A percentile compares a stretch with the other conserved stretches of the same genome.
Conservation (phyloP, 2,797 vertebrate species). For the Darevskia mixta region DNA sequence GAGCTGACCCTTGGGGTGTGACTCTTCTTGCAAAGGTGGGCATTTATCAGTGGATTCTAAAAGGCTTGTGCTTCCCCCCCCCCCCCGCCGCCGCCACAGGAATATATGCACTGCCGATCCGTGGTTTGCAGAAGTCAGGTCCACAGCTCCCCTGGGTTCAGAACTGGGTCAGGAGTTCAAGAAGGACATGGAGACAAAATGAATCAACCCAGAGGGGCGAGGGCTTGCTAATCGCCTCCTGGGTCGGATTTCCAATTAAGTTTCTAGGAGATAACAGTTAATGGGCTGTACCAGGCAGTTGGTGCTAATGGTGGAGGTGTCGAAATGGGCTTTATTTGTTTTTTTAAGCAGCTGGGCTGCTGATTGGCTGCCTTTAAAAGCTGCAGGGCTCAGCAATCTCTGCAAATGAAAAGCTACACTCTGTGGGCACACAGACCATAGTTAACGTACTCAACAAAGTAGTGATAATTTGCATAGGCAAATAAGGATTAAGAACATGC, state of each 20-base stretch:
- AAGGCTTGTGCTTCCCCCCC: too few relatives aligned
- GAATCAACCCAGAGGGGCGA: neutral
- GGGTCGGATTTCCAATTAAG: conserved; percentile 16
- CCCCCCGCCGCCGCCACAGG: neutral
- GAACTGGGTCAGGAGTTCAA: neutral
- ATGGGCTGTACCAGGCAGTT: neutral
- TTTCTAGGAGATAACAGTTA: conserved; percentile 11
- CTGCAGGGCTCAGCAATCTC: neutral
- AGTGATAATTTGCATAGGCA: neutral
- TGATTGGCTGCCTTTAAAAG: neutral
- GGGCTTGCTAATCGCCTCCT: neutral
- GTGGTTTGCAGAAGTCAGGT: neutral
- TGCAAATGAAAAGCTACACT: neutral
- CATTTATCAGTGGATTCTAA: neutral
- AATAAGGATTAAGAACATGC: neutral
- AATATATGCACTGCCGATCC: neutral
- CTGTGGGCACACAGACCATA: neutral
- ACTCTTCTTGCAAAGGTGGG: neutral
- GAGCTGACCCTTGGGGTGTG: neutral
- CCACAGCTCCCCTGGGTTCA: neutral
- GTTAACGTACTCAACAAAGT: neutral
- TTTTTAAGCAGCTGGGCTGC: neutral
- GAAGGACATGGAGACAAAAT: neutral
- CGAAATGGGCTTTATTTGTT: conserved; percentile 26
- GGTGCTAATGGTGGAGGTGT: neutral